Evolutionary conservation across 2,797 vertebrate genomes (phyloP), one percentile per base, ranked within the genome.

Genomic region (Melanotaenia pygmaea): DNA sequence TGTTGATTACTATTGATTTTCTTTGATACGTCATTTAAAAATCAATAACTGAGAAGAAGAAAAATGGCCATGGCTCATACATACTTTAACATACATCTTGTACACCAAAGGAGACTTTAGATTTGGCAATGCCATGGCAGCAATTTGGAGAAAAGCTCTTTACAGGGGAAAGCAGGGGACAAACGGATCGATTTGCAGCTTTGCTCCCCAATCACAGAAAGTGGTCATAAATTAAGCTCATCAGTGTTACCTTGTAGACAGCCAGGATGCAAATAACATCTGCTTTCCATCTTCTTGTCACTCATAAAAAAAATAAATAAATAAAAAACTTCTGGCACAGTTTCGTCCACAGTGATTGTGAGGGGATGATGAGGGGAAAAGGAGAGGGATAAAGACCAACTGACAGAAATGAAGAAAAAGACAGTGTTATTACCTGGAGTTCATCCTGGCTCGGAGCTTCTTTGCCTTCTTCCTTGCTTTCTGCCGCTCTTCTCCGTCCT

Each of bases 1-100:
- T 98, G 97, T 98, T 98, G 97, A 98, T 98, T 98, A 94, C 95
- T 98, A 98, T 99, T 96, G 97, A 99, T 97, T 98, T 98, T 96
- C 94, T 95, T 95, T 96, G 95, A 97, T 96, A 95, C 93, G 95
- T 96, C 92, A 97, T 98, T 97, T 96, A 97, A 97, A 98, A 98
- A 98, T 98, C 97, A 97, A 99, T 98, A 96, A 87, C 85, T 64
- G 57, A 71, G 88, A 84, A 92, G 89, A 95, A 95, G 96, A 96
- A 95, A 96, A 96, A 96, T 95, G 96, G 95, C 93, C 93, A 94
- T 93, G 92, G 95, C 96, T 97, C 96, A 97, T 96, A 96, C 95
- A 96, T 95, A 96, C 94, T 96, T 94, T 94, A 96, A 96, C 95
- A 95, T 91, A 93, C 93, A 82, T 93, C 94, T 94, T 95, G 94